Evolutionary conservation across 2,888 invertebrate species (phyloP), one percentile per base, ranked within the genome.

Genomic region (Gari tellinella): DNA sequence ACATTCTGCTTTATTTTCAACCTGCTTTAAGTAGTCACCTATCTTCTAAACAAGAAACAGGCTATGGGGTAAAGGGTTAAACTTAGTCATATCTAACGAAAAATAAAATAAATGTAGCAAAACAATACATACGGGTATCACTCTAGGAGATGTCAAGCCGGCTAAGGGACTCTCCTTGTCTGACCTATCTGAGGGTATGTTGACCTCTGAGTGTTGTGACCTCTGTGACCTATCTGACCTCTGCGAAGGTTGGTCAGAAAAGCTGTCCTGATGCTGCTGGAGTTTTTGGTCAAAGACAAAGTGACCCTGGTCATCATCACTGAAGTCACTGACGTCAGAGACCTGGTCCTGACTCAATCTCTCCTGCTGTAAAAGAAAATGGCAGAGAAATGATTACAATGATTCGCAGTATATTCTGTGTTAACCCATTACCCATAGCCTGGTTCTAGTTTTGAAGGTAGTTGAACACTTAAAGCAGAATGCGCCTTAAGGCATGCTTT

Each of bases 361-460:
- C 38, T 53, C 48, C 70, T 72, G 38, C 72, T 61, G 74, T 76
- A 41, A 38, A 62, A 62, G 23, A 4, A n/a, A n/a, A n/a, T n/a
- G n/a, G n/a, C n/a, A n/a, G n/a, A n/a, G n/a, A n/a, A n/a, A n/a
- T n/a, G n/a, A n/a, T n/a, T n/a, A n/a, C n/a, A n/a, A n/a, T n/a
- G n/a, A n/a, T n/a, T n/a, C n/a, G n/a, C n/a, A n/a, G n/a, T n/a
- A n/a, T n/a, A n/a, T n/a, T n/a, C n/a, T n/a, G n/a, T n/a, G n/a
- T n/a, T n/a, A n/a, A n/a, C n/a, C n/a, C n/a, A n/a, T n/a, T n/a
- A n/a, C n/a, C n/a, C n/a, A n/a, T n/a, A n/a, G n/a, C n/a, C n/a
- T n/a, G n/a, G n/a, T n/a, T n/a, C n/a, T n/a, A n/a, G n/a, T n/a
- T n/a, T n/a, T n/a, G n/a, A n/a, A n/a, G n/a, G n/a, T n/a, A n/a